phyloP scores from a whole-genome alignment of 2,113 vertebrate genomes.

The Phainopepla nitens region DNA sequence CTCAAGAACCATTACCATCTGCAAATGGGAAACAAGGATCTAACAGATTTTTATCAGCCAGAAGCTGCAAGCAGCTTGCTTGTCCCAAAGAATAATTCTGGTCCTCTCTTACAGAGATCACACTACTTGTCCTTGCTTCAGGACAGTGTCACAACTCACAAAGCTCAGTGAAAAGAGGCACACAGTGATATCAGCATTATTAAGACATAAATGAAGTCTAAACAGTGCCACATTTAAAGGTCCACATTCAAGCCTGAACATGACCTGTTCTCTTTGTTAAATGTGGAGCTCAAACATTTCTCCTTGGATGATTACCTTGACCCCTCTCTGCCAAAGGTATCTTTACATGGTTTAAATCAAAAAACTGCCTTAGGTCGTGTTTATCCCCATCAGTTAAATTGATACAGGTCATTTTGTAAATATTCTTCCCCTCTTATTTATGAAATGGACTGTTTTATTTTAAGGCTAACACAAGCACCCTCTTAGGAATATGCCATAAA shows the following conservation, averaged over 20 bases:
- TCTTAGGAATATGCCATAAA: neutral
- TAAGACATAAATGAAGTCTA: neutral
- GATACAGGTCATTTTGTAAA: fast-evolving
- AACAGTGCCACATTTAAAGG: neutral
- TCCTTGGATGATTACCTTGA: neutral
- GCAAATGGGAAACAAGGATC: neutral
- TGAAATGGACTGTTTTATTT: neutral
- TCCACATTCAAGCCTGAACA: neutral
- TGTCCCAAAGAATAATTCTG: neutral
- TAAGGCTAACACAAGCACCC: neutral
- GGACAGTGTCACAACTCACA: neutral
- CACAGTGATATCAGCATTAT: neutral
- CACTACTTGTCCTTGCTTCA: neutral
- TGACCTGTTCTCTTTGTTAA: neutral
- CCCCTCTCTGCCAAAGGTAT: neutral
- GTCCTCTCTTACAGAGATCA: neutral
- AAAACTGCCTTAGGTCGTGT: neutral
- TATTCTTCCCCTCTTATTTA: neutral
- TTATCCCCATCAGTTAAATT: neutral
- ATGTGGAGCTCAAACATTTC: neutral
- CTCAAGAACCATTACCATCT: neutral
- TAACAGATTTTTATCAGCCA: neutral
- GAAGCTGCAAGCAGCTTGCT: neutral
- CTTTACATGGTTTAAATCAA: neutral
- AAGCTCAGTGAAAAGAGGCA: neutral